Conservation (phyloP, 2,113 vertebrate species). For the Loxodonta africana region DNA sequence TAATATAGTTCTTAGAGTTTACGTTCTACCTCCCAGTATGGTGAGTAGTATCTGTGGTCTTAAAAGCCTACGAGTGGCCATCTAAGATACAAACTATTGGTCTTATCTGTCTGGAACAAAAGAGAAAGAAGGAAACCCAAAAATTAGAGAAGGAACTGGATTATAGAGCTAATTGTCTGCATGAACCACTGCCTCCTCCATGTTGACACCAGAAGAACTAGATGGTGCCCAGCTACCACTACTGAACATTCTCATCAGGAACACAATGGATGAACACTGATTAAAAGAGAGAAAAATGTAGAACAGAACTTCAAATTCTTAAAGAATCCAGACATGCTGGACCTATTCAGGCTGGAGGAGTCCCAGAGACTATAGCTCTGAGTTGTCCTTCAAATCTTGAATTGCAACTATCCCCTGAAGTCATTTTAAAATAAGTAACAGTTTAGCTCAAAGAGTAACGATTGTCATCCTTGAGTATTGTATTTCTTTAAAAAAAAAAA, state of each 20-base stretch:
- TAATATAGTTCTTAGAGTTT: not conserved
- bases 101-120: not conserved
- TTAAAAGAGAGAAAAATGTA: not conserved
- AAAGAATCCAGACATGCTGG: no score
- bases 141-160: not conserved
- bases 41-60: no score
- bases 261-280: not conserved
- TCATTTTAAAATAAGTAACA: no score
- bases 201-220: not conserved
- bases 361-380: no score
- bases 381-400: no score
- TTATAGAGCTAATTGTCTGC: not conserved
- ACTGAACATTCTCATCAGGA: not conserved
- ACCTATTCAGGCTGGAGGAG: no score
- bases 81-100: not conserved
- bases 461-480: no score
- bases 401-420: no score
- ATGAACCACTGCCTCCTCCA: not conserved
- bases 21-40: no score
- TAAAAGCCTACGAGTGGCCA: not conserved
- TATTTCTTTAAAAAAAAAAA: no score
- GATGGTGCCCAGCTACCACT: not conserved
- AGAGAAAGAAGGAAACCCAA: not conserved
- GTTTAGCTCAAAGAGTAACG: no score
- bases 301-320: not conserved